phyloP scores from a whole-genome alignment of 2,888 invertebrate species.

The Nephrotoma flavescens region DNA sequence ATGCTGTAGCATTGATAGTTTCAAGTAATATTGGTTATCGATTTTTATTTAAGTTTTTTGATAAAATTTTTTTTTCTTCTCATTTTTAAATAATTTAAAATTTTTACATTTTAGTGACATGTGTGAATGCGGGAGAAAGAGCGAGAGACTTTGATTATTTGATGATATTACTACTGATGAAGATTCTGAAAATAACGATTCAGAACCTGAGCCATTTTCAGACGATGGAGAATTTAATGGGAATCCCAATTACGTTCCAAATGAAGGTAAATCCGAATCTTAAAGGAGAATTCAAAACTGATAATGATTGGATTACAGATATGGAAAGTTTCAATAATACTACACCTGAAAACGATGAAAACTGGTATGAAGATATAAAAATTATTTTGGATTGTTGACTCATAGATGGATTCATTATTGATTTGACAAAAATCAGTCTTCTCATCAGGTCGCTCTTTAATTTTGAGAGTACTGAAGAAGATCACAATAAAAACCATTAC shows the following conservation, averaged over 20 bases:
- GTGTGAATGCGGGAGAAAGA: neutral
- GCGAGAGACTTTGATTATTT: neutral
- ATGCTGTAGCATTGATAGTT: too few relatives aligned
- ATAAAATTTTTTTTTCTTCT: too few relatives aligned
- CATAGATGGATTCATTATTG: neutral
- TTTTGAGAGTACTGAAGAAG: too few relatives aligned
- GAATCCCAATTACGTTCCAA: neutral
- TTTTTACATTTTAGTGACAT: neutral
- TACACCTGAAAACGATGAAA: neutral
- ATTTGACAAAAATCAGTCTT: too few relatives aligned
- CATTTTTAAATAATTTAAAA: too few relatives aligned
- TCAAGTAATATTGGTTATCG: too few relatives aligned
- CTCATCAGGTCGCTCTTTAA: too few relatives aligned
- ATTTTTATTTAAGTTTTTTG: too few relatives aligned
- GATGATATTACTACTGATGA: neutral
- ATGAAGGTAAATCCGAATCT: neutral
- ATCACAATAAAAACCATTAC: too few relatives aligned
- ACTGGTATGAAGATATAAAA: neutral
- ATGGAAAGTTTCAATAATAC: neutral
- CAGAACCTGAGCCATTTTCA: too few relatives aligned
- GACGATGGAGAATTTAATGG: neutral
- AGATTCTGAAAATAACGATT: neutral
- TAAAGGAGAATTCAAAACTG: neutral
- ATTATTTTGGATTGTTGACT: neutral
- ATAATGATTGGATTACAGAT: neutral